Percentiles rank a stretch among this genome's conserved stretches.
phyloP scores from a whole-genome alignment of 2,113 vertebrate species.

The Epinephelus moara region DNA sequence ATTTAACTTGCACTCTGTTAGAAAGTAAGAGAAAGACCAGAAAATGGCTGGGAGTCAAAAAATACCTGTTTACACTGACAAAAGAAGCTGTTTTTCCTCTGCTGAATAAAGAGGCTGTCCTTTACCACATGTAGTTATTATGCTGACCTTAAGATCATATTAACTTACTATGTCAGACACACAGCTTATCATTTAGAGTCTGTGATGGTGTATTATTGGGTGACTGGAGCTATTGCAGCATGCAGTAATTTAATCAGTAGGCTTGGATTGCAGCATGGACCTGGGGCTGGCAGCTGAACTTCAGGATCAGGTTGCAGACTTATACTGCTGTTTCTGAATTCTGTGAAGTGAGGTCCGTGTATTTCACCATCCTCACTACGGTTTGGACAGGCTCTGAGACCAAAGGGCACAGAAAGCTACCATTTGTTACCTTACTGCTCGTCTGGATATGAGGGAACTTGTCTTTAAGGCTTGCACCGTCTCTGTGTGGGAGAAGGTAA shows the following conservation, averaged over 20 bases:
- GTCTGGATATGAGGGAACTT: constrained; percentile 84
- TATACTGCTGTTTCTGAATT: constrained; percentile 48
- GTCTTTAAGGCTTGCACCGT: constrained; percentile 82
- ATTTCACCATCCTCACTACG: constrained; percentile 5
- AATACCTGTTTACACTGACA: constrained; percentile 1
- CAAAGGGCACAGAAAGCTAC: constrained; percentile 5
- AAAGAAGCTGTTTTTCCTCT: neutral
- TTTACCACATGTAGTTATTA: constrained; percentile 19
- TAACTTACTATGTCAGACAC: constrained; percentile 51
- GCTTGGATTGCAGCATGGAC: constrained; percentile 72
- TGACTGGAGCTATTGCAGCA: constrained; percentile 49
- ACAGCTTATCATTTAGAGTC: constrained; percentile 37
- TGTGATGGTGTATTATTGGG: constrained; percentile 53
- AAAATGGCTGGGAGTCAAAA: neutral
- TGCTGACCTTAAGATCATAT: constrained; percentile 44
- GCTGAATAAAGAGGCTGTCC: constrained; percentile 16
- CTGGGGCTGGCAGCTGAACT: constrained; percentile 56
- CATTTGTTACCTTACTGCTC: constrained; percentile 6
- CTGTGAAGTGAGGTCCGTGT: constrained; percentile 30
- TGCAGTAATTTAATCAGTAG: constrained; percentile 76
- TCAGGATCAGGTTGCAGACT: constrained; percentile 76
- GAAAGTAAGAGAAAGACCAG: neutral
- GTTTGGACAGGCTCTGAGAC: constrained; percentile 37
- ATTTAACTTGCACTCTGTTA: constrained; percentile 14
- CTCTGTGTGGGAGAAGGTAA: constrained; percentile 87